phyloP scores from a whole-genome alignment of 2,797 vertebrate genomes.

The Rachycentron canadum region DNA sequence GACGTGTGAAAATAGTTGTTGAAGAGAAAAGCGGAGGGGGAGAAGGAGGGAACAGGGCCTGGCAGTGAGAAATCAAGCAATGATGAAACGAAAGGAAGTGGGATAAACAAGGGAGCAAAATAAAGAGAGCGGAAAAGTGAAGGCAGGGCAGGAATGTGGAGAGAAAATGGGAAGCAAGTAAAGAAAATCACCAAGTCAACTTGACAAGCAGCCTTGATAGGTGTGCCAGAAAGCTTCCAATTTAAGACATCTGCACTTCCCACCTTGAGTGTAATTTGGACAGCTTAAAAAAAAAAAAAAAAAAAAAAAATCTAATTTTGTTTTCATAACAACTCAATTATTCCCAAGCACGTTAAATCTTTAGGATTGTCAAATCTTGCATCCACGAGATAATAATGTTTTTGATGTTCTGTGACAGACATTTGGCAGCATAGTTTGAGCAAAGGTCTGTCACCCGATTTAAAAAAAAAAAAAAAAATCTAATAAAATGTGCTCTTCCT shows the following conservation, averaged over 20 bases:
- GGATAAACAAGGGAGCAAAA: constrained; percentile 61
- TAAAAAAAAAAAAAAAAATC: neutral
- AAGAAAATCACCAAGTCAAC: constrained; percentile 51
- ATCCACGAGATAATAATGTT: neutral
- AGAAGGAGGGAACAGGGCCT: constrained; percentile 39
- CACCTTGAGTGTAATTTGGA: constrained; percentile 34
- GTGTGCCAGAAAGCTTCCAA: constrained; percentile 43
- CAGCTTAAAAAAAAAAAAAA: constrained; percentile 6
- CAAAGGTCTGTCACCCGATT: neutral
- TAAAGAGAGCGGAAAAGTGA: constrained; percentile 50
- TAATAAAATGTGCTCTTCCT: neutral
- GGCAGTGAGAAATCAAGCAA: constrained; percentile 60
- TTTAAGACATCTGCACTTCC: constrained; percentile 37
- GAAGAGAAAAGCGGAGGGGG: constrained; percentile 57
- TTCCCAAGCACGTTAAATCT: constrained; percentile 1
- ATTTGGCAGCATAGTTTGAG: neutral
- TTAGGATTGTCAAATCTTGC: neutral
- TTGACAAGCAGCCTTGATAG: constrained; percentile 50
- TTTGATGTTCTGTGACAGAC: neutral
- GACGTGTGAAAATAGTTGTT: constrained; percentile 64
- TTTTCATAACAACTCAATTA: constrained; percentile 15
- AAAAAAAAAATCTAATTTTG: neutral
- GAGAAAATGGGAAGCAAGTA: constrained; percentile 40
- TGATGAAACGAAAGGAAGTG: constrained; percentile 65
- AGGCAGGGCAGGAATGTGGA: constrained; percentile 24